Percentiles rank a stretch among this genome's conserved stretches.
These are phyloP conservation scores for Gallinago nigripennis DNA, from an alignment of 2,797 vertebrate species.

Conservation along the genomic window DNA sequence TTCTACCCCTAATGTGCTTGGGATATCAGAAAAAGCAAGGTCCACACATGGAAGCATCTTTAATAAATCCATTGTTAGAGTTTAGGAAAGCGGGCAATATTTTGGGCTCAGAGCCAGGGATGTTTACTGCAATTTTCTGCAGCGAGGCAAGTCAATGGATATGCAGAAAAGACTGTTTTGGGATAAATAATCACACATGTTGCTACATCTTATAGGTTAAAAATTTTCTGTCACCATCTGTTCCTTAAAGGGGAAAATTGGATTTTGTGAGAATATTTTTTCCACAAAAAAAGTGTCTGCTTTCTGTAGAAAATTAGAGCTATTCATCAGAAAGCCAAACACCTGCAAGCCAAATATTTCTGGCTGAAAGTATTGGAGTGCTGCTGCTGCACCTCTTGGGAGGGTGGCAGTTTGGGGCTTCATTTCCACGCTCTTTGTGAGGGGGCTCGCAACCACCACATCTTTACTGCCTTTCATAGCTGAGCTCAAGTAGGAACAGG, in stretches of 20 bases:
- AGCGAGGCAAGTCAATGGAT: not conserved
- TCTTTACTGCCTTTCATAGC: not conserved
- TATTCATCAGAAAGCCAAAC: conserved; percentile 42
- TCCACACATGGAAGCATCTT: not conserved
- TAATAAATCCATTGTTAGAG: not conserved
- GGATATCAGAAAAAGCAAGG: not conserved
- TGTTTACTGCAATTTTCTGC: not conserved
- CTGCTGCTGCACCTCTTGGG: not conserved
- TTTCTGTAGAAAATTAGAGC: conserved; percentile 34
- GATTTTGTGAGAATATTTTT: conserved; percentile 2
- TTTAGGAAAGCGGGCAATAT: not conserved
- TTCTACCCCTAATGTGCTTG: not conserved
- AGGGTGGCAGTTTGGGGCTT: not conserved
- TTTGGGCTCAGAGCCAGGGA: not conserved
- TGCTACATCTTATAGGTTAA: not conserved
- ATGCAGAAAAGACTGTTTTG: not conserved
- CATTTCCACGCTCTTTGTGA: not conserved
- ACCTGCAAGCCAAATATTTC: conserved; percentile 46
- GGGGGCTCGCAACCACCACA: not conserved
- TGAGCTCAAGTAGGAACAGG: not conserved
- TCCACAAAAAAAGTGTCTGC: not conserved
- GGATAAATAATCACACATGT: not conserved
- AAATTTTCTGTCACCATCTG: not conserved
- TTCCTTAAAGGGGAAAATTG: conserved; percentile 35
- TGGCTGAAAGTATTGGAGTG: not conserved